Conservation (phyloP, 2,113 vertebrate genomes). For the Nerophis lumbriciformis region DNA sequence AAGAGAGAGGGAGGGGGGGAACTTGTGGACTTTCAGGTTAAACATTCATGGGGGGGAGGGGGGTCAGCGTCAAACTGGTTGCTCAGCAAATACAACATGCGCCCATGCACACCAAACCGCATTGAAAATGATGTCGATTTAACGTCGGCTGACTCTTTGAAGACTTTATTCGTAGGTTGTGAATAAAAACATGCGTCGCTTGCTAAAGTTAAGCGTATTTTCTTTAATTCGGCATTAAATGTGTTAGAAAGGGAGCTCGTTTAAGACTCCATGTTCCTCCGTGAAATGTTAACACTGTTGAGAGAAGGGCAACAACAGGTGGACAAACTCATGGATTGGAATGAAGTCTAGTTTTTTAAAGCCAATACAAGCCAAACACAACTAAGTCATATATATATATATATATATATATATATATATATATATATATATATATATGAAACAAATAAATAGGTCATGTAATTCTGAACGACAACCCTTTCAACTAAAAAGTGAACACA, state of each 20-base stretch:
- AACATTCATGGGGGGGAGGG: conserved; percentile 20
- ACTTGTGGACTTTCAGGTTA: conserved; percentile 21
- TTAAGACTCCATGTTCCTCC: not conserved
- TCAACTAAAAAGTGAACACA: not conserved
- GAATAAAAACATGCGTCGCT: not conserved
- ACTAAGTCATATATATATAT: not conserved
- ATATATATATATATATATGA: no score
- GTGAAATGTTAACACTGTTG: not conserved
- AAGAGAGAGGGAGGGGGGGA: not conserved
- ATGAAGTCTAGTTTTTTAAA: not conserved
- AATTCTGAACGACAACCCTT: not conserved
- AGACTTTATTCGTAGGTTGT: not conserved
- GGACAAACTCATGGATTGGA: not conserved
- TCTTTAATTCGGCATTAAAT: not conserved
- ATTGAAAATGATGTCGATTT: conserved; percentile 1
- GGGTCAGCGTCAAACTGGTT: conserved; percentile 8
- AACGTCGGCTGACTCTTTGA: no score
- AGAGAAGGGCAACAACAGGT: conserved; percentile 22
- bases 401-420: no score
- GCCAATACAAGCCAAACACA: not conserved
- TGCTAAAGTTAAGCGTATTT: not conserved
- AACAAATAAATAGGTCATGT: not conserved
- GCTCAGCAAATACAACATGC: conserved; percentile 10
- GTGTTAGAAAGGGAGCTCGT: fast-evolving
- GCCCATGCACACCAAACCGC: not conserved